Evolutionary conservation across 2,888 invertebrate species (phyloP), one percentile per base, ranked within the genome.

Genomic region (Nephrotoma flavescens): DNA sequence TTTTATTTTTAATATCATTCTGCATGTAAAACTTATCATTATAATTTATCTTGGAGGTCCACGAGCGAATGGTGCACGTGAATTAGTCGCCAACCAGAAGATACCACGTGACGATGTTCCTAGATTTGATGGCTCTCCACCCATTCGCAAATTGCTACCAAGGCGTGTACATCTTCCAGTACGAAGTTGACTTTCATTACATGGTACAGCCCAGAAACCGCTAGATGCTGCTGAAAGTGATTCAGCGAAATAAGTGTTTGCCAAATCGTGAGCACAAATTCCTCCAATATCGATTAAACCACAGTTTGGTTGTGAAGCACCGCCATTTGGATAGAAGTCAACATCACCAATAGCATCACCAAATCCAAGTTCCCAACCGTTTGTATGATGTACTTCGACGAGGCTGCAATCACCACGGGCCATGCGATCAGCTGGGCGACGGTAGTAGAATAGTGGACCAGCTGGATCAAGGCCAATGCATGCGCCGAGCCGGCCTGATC

Each of bases 261-360:
- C 89, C 0, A 91, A 89, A 15, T 90, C 89, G 87, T 91, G 91
- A 0, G 91, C 90, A 87, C 91, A 85, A 86, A 88, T 89, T 19
- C 86, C 87, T 11, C 47, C n/a, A 0, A 87, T 0, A 42, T 89
- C 89, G 0, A 41, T 89, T 88, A 87, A 91, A 0, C 88, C 87
- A 87, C 91, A 91, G 87, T 92, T 92, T 86, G 91, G 91, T 88
- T 92, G 92, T 6, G 87, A 88, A 2, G 87, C 87, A 0, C 92
- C 92, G 44, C 89, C 91, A 86, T 92, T 92, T 0, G 91, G 91
- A 87, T 91, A 92, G 87, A 92, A 92, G 42, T 92, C 91, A 9
- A 91, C 90, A 41, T 89, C 89, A 12, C 92, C 92, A 0, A 92
- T 89, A 0, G 91, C 89, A 0, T 88, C 87, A 0, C 88, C 86